Evolutionary conservation across 2,888 invertebrate species (phyloP), one percentile per base, ranked within the genome.

Genomic region (Imbricaverruca yamaguchii): DNA sequence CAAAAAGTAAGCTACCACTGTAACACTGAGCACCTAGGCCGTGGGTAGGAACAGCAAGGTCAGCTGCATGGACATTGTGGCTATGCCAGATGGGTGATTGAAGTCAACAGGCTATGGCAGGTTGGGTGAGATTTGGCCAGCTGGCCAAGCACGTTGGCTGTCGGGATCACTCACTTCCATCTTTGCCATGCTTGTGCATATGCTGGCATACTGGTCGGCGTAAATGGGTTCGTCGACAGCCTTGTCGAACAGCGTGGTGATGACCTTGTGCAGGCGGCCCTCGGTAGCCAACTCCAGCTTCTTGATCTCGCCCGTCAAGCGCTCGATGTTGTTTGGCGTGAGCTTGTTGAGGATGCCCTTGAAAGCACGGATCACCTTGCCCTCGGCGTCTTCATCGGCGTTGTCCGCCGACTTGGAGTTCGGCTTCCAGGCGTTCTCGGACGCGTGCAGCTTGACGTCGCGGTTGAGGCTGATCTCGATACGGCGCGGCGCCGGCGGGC

Each of bases 201-300:
- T 92, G 77, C 91, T 90, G 3, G 97, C 97, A 89, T 97, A 98
- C 0, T 94, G 94, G 81, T 93, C 93, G 21, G 96, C 94, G 87
- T 97, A 98, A 85, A 92, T 94, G 0, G 97, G 97, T 87, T 98
- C 97, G 87, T 96, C 95, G 81, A 97, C 93, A 53, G 97, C 93
- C 89, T 98, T 98, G 87, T 97, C 95, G 87, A 97, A 97, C 9
- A 97, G 93, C 83, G 97, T 90, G 86, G 93, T 91, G 85, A 97
- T 96, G 23, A 96, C 94, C 84, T 93, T 93, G 85, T 92, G 91
- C 81, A 98, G 89, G 84, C 94, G 91, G 81, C 92, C 92, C 82
- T 91, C 91, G 7, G 92, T 93, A 87, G 95, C 92, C 82, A 97
- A 95, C 83, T 92, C 90, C 57, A 97, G 89, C 21, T 89, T 88